Evolutionary conservation across 2,797 vertebrate species (phyloP).

Genomic region (Artibeus jamaicensis): DNA sequence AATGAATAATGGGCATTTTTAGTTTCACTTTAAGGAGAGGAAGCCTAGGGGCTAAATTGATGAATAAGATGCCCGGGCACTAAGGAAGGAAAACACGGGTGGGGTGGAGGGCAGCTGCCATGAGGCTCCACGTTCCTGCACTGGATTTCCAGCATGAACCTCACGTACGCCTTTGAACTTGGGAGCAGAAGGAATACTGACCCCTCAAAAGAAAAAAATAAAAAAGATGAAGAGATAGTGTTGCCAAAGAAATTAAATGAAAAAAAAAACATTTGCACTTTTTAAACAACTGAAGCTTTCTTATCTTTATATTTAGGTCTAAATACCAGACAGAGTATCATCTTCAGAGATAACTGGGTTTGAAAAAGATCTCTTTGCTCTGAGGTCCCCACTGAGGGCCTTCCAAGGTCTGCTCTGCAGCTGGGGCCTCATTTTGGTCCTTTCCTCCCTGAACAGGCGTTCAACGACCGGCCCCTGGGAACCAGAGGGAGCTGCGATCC

Average conservation of each 20-base stretch:
- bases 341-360: not conserved
- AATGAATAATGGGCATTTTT: not conserved
- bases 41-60: not conserved
- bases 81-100: not conserved
- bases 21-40: not conserved
- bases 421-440: not conserved
- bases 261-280: not conserved
- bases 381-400: not conserved
- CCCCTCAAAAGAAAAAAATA: not conserved
- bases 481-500: not conserved
- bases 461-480: rapidly evolving
- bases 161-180: not conserved
- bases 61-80: not conserved
- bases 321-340: not conserved
- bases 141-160: not conserved
- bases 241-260: not conserved
- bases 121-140: not conserved
- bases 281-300: not conserved
- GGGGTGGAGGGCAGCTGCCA: rapidly evolving
- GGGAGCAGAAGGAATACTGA: not conserved
- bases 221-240: not conserved
- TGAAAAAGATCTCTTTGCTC: not conserved
- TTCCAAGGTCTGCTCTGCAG: rapidly evolving
- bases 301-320: not conserved
- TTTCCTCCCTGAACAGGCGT: not conserved